These are phyloP conservation scores for Byasa hedistus DNA, from an alignment of 2,888 invertebrate species.

Conservation along the genomic window DNA sequence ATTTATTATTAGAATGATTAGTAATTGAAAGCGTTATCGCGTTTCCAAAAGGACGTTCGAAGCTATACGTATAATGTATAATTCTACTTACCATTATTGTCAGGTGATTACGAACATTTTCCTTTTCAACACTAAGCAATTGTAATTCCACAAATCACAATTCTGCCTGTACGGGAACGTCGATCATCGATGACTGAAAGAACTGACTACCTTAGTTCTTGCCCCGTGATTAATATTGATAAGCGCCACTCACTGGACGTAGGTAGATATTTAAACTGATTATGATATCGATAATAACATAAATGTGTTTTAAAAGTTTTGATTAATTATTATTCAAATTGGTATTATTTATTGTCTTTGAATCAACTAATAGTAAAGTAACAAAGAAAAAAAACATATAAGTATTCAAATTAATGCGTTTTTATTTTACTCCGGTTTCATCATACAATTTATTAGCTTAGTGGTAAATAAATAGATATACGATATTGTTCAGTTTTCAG, in stretches of 20 bases:
- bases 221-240: conserved; percentile 51
- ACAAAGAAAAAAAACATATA: neutral
- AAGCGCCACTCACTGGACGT: conserved; percentile 55
- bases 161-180: conserved; percentile 25
- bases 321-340: conserved; percentile 39
- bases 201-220: conserved; percentile 34
- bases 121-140: conserved; percentile 25
- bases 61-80: neutral
- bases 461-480: too few relatives aligned
- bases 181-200: conserved; percentile 39
- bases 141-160: conserved; percentile 20
- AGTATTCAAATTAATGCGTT: too few relatives aligned
- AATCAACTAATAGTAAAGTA: neutral
- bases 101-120: conserved; percentile 24
- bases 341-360: neutral
- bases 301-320: conserved; percentile 42
- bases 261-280: conserved; percentile 54
- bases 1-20: conserved; percentile 10
- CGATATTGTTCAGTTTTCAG: too few relatives aligned
- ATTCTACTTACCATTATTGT: conserved; percentile 36
- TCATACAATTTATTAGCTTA: too few relatives aligned
- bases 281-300: conserved; percentile 52
- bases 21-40: conserved; percentile 8
- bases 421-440: too few relatives aligned
- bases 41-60: neutral